Evolutionary conservation across 2,797 vertebrate genomes (phyloP).

Genomic region (Heteromormyrus szaboi): DNA sequence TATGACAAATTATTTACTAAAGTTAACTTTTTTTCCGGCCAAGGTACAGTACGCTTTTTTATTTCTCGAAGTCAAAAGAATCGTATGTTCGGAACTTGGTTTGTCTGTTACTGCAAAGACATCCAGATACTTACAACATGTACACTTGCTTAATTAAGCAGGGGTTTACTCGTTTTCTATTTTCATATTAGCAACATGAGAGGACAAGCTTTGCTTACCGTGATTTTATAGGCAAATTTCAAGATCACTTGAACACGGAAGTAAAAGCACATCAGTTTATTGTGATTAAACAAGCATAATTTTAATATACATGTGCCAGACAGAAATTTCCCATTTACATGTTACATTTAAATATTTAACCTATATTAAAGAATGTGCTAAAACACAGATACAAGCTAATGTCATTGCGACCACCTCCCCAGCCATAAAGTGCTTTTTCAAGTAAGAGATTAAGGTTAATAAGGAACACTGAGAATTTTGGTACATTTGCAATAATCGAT

Average conservation of each 20-base stretch:
- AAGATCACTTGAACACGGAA: neutral
- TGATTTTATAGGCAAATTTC: neutral
- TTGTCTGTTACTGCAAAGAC: neutral
- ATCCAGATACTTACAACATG: neutral
- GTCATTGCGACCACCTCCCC: neutral
- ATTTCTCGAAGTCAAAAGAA: neutral
- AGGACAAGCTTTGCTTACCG: neutral
- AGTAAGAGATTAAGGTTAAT: constrained; percentile 16
- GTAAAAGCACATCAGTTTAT: constrained; percentile 14
- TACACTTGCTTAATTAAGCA: neutral
- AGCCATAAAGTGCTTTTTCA: constrained; percentile 10
- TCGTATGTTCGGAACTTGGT: neutral
- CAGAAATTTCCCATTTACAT: constrained; percentile 20
- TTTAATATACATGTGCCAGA: constrained; percentile 39
- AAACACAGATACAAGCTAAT: constrained; percentile 26
- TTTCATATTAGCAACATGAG: neutral
- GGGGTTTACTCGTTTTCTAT: neutral
- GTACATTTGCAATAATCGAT: constrained; percentile 33
- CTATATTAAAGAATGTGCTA: constrained; percentile 21
- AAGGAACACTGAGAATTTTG: constrained; percentile 32
- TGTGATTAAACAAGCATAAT: constrained; percentile 61
- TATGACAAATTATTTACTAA: neutral
- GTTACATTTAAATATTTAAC: constrained; percentile 25
- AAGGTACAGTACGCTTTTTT: neutral
- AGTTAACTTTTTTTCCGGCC: neutral